phyloP scores from a whole-genome alignment of 2,888 invertebrate genomes.

The Piscicola geometra region DNA sequence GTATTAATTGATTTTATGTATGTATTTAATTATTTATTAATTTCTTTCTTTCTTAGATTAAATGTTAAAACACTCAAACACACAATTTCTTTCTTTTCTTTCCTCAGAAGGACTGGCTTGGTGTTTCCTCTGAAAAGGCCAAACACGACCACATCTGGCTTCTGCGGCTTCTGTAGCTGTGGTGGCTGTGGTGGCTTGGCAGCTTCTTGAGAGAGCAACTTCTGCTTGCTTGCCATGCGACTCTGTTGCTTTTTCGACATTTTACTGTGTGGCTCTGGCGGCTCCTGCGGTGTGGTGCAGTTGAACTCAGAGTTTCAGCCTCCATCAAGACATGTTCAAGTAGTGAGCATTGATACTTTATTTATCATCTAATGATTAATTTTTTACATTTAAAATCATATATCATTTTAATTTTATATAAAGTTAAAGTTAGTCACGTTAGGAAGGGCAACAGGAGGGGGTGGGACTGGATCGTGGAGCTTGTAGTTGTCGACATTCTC shows the following conservation, averaged over 20 bases:
- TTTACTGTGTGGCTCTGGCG: no score
- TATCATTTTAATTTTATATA: no score
- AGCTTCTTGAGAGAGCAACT: neutral
- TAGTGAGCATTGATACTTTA: no score
- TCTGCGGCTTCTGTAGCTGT: neutral
- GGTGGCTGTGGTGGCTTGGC: neutral
- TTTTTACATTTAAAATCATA: no score
- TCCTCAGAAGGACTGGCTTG: slow-evolving; percentile 6
- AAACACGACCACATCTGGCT: neutral
- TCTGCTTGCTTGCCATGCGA: neutral
- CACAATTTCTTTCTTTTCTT: slow-evolving; percentile 2
- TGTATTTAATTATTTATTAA: neutral
- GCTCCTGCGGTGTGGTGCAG: no score
- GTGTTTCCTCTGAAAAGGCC: slow-evolving; percentile 11
- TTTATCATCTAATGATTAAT: no score
- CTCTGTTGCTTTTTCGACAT: neutral
- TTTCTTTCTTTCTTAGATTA: neutral
- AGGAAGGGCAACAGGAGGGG: neutral
- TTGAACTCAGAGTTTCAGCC: no score
- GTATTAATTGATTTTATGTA: no score
- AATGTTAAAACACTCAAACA: neutral
- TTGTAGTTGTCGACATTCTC: neutral
- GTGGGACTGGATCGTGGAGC: neutral
- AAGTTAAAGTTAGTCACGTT: no score
- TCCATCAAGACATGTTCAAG: no score